Base-by-base conservation (phyloP, 2,113 vertebrate genomes). In the Alethe castanea region DNA sequence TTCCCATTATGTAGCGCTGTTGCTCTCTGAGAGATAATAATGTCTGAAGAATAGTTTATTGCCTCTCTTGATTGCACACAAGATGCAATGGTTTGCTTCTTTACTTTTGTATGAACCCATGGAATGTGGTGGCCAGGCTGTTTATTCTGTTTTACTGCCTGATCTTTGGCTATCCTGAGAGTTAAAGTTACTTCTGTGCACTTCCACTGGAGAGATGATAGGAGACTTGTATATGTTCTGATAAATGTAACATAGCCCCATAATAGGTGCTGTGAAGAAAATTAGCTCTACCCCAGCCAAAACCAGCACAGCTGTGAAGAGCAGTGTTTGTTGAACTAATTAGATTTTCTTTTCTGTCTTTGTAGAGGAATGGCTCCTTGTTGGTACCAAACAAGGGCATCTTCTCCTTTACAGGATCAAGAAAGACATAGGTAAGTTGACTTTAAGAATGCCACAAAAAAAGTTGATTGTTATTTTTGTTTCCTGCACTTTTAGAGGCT, bases 311-410 rank as follows among this genome's bases (percentile, higher is more conserved):
- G 12, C n/a, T 62, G 38, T 52, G 82, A 90, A 70, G 78, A 81
- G 13, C 5, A 22, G 14, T 57, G 12, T 70, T 81, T 82, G 36
- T n/a, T 72, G n/a, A 77, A 44, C 56, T 84, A 42, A 96, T 70
- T 44, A 87, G 47, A 10, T 40, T 54, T 71, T 44, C 84, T 90
- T 9, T 95, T 24, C 1, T 2, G 15, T 61, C 57, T 94, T 96
- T 97, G 33, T 97, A 99, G 99, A 99, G 95, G 99, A 99, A 95
- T 99, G 99, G 98, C 99, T 99, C 77, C 98, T 99, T 47, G 99
- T 99, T 86, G 99, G 99, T 76, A 99, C 99, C 45, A 99, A 99
- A 96, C 99, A 99, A 84, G 99, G 99, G 7, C 99, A 99, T 95
- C 99, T 99, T 44, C 98, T 99, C 8, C 98, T 99, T 72, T 99